Percentiles rank a stretch among this genome's conserved stretches.
Conservation (phyloP, 2,888 invertebrate genomes). For the Drosophila anceps region DNA sequence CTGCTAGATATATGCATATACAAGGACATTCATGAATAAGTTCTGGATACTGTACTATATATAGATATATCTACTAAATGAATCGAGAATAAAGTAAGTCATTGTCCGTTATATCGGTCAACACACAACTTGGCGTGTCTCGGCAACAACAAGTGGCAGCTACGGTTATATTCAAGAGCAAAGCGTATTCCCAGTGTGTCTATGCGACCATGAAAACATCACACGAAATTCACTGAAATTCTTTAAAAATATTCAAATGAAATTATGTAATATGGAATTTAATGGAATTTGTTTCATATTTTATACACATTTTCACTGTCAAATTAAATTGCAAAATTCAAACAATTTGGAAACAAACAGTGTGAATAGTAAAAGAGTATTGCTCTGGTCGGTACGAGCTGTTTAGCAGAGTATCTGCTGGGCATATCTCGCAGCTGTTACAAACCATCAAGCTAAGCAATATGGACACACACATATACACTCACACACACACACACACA, state of each 20-base stretch:
- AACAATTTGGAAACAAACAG: neutral
- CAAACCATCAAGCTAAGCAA: neutral
- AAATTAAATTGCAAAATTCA: neutral
- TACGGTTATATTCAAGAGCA: slow-evolving; percentile 11
- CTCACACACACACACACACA: neutral
- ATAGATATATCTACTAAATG: neutral
- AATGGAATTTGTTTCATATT: neutral
- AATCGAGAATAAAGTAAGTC: slow-evolving; percentile 5
- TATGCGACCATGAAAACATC: slow-evolving; percentile 2
- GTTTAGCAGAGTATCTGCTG: neutral
- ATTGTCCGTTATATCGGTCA: slow-evolving; percentile 8
- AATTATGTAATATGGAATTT: slow-evolving; percentile 1
- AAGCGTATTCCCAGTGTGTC: slow-evolving; percentile 7
- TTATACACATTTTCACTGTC: neutral
- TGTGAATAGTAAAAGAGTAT: neutral
- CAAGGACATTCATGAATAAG: neutral
- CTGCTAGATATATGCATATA: too few relatives aligned
- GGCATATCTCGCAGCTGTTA: slow-evolving; percentile 1
- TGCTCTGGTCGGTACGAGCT: neutral
- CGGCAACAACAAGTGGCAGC: slow-evolving; percentile 9
- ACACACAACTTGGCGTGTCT: slow-evolving; percentile 7
- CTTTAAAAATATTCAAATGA: neutral
- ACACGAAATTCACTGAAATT: neutral
- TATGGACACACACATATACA: neutral
- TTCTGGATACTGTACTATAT: neutral